Evolutionary conservation across 1,140 invertebrate species (phyloP).

Genomic region (Belonocnema kinseyi): DNA sequence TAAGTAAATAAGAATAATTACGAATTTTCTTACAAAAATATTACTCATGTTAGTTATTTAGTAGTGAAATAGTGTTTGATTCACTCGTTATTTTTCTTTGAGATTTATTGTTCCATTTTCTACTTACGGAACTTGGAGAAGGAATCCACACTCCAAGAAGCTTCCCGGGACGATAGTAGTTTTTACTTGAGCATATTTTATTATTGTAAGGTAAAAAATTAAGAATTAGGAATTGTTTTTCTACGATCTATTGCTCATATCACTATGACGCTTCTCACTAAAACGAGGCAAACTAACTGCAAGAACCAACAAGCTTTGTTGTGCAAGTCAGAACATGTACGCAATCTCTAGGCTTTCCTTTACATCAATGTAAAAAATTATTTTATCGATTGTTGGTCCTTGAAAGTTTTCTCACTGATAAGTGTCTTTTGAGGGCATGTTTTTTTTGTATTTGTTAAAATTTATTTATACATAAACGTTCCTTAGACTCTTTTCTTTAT

Average conservation of each 20-base stretch:
- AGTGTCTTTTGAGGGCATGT: too few relatives aligned
- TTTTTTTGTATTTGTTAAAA: too few relatives aligned
- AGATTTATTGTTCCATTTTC: neutral
- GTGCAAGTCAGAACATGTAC: slow-evolving; percentile 16
- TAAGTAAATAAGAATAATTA: too few relatives aligned
- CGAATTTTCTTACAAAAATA: too few relatives aligned
- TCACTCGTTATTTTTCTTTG: neutral
- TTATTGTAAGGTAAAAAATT: slow-evolving; percentile 19
- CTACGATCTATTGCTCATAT: slow-evolving; percentile 1
- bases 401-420: neutral
- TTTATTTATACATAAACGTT: too few relatives aligned
- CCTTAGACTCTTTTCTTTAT: too few relatives aligned
- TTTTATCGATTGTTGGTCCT: neutral
- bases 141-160: neutral
- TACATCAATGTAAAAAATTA: neutral
- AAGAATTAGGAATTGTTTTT: slow-evolving; percentile 4
- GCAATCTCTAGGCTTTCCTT: neutral
- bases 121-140: neutral
- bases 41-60: neutral
- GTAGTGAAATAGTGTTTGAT: neutral
- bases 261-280: slow-evolving; percentile 23
- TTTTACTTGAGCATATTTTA: slow-evolving; percentile 22
- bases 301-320: slow-evolving; percentile 23
- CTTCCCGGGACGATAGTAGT: neutral
- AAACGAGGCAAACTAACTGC: slow-evolving; percentile 19